A percentile compares a stretch with the other conserved stretches of the same genome.
phyloP scores from a whole-genome alignment of 2,797 vertebrate genomes.

The Carduelis carduelis region DNA sequence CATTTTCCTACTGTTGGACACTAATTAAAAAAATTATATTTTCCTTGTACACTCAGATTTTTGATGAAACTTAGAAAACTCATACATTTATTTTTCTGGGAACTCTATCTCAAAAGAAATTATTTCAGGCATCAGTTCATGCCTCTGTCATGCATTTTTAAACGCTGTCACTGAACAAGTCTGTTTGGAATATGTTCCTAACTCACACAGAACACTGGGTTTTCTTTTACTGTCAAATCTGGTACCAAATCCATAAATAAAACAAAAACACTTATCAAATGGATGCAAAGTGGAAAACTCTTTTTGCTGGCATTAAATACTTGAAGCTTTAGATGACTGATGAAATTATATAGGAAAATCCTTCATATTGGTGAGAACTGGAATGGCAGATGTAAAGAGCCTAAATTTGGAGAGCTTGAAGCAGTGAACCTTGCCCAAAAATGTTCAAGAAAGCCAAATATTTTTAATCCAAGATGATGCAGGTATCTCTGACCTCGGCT shows the following conservation, averaged over 20 bases:
- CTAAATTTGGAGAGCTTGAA: not conserved
- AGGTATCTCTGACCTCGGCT: not conserved
- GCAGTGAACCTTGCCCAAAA: not conserved
- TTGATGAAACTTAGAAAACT: not conserved
- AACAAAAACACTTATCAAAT: not conserved
- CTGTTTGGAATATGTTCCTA: not conserved
- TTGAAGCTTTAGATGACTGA: not conserved
- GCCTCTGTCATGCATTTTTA: not conserved
- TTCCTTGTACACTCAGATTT: not conserved
- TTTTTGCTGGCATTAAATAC: not conserved
- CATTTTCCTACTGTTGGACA: not conserved
- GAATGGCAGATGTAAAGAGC: not conserved
- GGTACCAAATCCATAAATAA: not conserved
- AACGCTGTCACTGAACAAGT: not conserved
- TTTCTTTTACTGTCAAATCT: not conserved
- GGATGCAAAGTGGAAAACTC: not conserved
- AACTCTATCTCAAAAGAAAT: not conserved
- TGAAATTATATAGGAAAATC: not conserved
- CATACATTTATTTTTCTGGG: not conserved
- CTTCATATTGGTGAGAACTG: not conserved
- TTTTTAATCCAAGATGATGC: not conserved
- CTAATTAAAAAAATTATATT: not conserved
- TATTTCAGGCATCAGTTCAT: not conserved
- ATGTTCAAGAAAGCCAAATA: not conserved
- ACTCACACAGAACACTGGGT: not conserved